Conservation (phyloP, 2,113 vertebrate genomes). For the Pygoscelis antarcticus region DNA sequence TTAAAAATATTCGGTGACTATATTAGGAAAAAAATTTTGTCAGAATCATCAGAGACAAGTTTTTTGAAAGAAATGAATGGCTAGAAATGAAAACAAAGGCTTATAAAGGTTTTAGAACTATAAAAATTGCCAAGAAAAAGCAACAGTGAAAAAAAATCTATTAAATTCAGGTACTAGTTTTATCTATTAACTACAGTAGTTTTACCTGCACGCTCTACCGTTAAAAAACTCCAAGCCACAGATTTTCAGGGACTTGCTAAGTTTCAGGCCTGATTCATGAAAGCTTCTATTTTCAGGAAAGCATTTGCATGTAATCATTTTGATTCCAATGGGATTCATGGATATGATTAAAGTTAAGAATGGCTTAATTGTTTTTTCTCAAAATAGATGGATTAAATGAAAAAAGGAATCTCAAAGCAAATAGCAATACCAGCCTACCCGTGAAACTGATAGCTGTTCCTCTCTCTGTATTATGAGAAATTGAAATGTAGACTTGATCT, state of each 20-base stretch:
- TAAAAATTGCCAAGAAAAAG: background rate
- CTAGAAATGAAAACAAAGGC: background rate
- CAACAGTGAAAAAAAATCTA: background rate
- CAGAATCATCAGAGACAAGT: background rate
- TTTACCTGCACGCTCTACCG: background rate
- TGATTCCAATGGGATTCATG: background rate
- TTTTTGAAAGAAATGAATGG: background rate
- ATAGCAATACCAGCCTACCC: background rate
- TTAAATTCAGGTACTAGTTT: background rate
- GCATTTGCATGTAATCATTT: background rate
- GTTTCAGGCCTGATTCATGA: background rate
- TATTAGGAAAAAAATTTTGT: background rate
- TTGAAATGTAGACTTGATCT: background rate
- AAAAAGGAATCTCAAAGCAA: background rate
- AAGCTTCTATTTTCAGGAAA: constrained; percentile 2
- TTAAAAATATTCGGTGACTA: background rate
- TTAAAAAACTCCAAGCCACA: background rate
- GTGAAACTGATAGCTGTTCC: background rate
- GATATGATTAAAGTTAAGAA: constrained; percentile 4
- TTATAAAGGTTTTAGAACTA: background rate
- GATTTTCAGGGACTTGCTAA: background rate
- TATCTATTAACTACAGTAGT: background rate
- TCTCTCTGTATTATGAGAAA: background rate
- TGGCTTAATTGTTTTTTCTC: background rate
- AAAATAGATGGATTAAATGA: background rate